Evolutionary conservation across 2,113 vertebrate genomes (phyloP).

Genomic region (Siphamia tubifer): DNA sequence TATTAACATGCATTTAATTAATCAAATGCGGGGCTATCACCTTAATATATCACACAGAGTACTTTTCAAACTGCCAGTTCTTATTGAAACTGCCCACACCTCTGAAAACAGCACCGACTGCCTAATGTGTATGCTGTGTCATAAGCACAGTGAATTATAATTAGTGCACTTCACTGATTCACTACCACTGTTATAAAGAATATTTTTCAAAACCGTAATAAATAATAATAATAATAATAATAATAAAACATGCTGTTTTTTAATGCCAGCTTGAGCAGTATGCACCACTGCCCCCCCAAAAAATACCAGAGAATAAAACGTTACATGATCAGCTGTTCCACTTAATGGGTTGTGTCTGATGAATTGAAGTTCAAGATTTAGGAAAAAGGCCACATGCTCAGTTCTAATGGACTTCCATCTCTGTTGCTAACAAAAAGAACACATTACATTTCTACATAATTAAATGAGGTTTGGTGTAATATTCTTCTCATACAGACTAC

Average conservation of each 20-base stretch:
- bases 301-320: slow-evolving; percentile 8
- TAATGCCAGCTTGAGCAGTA: slow-evolving; percentile 2
- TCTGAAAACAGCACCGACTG: slow-evolving; percentile 42
- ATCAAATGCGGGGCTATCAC: slow-evolving; percentile 13
- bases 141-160: slow-evolving; percentile 18
- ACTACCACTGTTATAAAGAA: slow-evolving; percentile 7
- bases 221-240: no score
- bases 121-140: slow-evolving; percentile 11
- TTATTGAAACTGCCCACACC: slow-evolving; percentile 30
- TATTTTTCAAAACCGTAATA: slow-evolving; percentile 1
- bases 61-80: slow-evolving; percentile 7
- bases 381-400: slow-evolving; percentile 22
- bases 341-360: slow-evolving; percentile 55
- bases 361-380: slow-evolving; percentile 33
- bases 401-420: slow-evolving; percentile 28
- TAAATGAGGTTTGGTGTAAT: slow-evolving; percentile 31
- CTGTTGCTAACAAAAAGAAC: slow-evolving; percentile 35
- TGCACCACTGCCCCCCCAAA: slow-evolving; percentile 2
- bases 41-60: not conserved
- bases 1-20: slow-evolving; percentile 28
- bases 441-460: slow-evolving; percentile 43
- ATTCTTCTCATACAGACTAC: slow-evolving; percentile 16
- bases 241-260: slow-evolving; percentile 17
- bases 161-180: slow-evolving; percentile 7
- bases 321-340: not conserved